A percentile compares a stretch with the other conserved stretches of the same genome.
Evolutionary conservation across 2,797 vertebrate species (phyloP).

Genomic region (Paratrypauchen microcephalus): DNA sequence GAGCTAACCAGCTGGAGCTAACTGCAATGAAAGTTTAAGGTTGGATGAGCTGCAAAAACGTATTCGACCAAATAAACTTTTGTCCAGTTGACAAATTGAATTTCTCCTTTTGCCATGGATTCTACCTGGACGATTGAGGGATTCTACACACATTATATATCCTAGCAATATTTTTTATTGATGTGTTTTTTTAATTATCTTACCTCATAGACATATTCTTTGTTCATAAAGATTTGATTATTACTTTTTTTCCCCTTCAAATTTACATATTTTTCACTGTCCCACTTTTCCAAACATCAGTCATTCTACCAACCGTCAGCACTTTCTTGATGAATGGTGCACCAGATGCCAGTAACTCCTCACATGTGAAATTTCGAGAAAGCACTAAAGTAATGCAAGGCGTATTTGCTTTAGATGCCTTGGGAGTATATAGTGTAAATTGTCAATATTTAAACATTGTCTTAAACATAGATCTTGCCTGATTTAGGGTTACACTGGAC

Average conservation of each 20-base stretch:
- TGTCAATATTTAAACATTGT: neutral
- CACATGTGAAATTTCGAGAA: slow-evolving; percentile 75
- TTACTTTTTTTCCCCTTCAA: neutral
- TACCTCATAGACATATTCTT: neutral
- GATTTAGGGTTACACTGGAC: slow-evolving; percentile 85
- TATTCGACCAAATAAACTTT: too few relatives aligned
- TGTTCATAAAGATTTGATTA: neutral
- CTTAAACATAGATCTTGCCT: slow-evolving; percentile 65
- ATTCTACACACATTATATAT: too few relatives aligned
- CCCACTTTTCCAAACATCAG: neutral
- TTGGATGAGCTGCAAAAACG: too few relatives aligned
- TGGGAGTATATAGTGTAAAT: neutral
- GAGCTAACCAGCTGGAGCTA: too few relatives aligned
- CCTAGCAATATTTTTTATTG: neutral
- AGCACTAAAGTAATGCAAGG: slow-evolving; percentile 71
- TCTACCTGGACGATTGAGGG: too few relatives aligned
- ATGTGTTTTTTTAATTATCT: neutral
- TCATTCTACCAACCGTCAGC: slow-evolving; percentile 77
- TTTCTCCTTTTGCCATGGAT: too few relatives aligned
- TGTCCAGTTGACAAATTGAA: too few relatives aligned
- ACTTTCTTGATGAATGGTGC: slow-evolving; percentile 84
- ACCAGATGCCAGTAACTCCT: slow-evolving; percentile 83
- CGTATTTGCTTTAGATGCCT: neutral
- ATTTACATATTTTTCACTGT: neutral
- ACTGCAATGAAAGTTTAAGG: too few relatives aligned